Conservation (phyloP, 1,140 invertebrate genomes). For the Drosophila kohkoa region DNA sequence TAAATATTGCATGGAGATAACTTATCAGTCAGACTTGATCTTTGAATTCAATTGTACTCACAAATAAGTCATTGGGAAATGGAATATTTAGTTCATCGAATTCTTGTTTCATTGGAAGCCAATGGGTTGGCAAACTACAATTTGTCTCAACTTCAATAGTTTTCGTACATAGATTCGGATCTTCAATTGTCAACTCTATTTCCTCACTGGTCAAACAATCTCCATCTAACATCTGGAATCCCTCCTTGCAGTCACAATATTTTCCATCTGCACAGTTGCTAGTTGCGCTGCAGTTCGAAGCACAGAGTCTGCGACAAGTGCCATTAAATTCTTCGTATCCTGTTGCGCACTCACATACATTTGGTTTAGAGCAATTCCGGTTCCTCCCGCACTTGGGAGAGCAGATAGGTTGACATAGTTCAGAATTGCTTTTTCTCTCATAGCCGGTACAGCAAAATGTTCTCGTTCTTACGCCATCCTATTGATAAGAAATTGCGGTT, state of each 20-base stretch:
- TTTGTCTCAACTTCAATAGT: not conserved
- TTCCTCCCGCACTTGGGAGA: slow-evolving; percentile 43
- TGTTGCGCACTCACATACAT: slow-evolving; percentile 68
- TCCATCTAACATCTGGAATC: not conserved
- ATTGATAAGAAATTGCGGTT: not conserved
- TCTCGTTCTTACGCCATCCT: not conserved
- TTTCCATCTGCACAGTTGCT: not conserved
- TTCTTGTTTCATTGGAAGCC: not conserved
- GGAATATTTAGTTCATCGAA: not conserved
- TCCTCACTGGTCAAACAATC: not conserved
- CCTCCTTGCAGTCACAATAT: not conserved
- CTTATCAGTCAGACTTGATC: not conserved
- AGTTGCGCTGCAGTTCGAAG: not conserved
- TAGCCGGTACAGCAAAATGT: slow-evolving; percentile 86
- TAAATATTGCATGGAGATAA: not conserved
- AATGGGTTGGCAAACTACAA: not conserved
- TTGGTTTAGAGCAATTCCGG: slow-evolving; percentile 44
- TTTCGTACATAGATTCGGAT: not conserved
- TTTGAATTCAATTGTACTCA: not conserved
- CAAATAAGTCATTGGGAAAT: not conserved
- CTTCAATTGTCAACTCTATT: not conserved
- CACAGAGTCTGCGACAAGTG: not conserved
- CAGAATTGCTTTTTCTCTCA: slow-evolving; percentile 69
- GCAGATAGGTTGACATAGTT: slow-evolving; percentile 60
- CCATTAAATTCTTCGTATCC: slow-evolving; percentile 47